Conservation (phyloP, 2,113 vertebrate genomes). For the Pterocles burchelli region DNA sequence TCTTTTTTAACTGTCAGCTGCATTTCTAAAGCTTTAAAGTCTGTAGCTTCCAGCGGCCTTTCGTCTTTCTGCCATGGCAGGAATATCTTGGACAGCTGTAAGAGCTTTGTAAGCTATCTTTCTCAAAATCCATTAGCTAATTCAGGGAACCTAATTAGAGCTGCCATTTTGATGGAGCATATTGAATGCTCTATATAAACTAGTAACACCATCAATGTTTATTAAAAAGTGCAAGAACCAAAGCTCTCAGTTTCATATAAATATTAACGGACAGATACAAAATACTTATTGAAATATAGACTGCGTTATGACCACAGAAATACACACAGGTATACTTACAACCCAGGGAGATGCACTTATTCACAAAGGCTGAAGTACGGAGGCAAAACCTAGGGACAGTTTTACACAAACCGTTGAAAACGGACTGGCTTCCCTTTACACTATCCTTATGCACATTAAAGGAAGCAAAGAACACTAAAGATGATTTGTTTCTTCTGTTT, state of each 20-base stretch:
- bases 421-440: slow-evolving; percentile 33
- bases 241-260: slow-evolving; percentile 75
- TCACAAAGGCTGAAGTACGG: not conserved
- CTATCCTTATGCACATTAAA: slow-evolving; percentile 18
- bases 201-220: slow-evolving; percentile 96
- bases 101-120: slow-evolving; percentile 85
- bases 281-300: slow-evolving; percentile 73
- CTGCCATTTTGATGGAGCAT: slow-evolving; percentile 94
- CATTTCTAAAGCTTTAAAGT: slow-evolving; percentile 78
- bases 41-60: slow-evolving; percentile 80
- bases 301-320: not conserved
- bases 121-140: slow-evolving; percentile 92
- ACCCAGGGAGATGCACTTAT: not conserved
- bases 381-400: slow-evolving; percentile 43
- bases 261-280: slow-evolving; percentile 75
- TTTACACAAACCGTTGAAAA: slow-evolving; percentile 55
- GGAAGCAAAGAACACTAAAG: slow-evolving; percentile 27
- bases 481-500: slow-evolving; percentile 56
- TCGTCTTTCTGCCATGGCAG: slow-evolving; percentile 82
- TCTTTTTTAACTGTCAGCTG: slow-evolving; percentile 81
- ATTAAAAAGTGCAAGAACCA: slow-evolving; percentile 84
- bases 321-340: slow-evolving; percentile 1
- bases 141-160: slow-evolving; percentile 94
- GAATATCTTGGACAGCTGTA: slow-evolving; percentile 83
- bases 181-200: slow-evolving; percentile 84